Evolutionary conservation across 1,140 invertebrate genomes (phyloP), one percentile per base, ranked within the genome.

Genomic region (Matsumurasca onukii): DNA sequence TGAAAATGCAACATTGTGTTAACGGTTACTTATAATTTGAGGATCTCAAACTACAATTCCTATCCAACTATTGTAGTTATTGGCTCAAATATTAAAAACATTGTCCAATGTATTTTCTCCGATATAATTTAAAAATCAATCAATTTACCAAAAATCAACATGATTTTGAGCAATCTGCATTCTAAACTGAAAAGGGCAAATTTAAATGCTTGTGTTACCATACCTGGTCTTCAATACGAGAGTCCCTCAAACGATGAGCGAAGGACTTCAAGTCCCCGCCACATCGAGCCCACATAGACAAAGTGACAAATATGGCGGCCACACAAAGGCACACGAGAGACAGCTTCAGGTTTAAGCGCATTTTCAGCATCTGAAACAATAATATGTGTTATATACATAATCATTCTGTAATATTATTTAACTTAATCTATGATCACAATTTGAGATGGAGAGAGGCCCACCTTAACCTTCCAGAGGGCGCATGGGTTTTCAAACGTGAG

Each of bases 261-360:
- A 71, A 68, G 27, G 70, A 59, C 17, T 64, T 49, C 1, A 74
- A 67, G 20, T 72, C 71, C 48, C 82, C 80, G 3, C 82, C 81
- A 76, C 85, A 86, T 61, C 81, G 77, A 67, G 80, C 83, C 79
- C 84, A 86, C n/a, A 85, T 76, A 15, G 82, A 79, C 31, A 85
- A 66, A 22, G 82, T 82, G 25, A 83, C 81, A 34, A 83, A 74
- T 61, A 82, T 76, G 1, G 82, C 80, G 2, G 80, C 75, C 45
- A 80, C 72, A 51, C 80, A 80, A 25, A 85, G 74, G 67, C 81
- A 75, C 57, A 84, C 70, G 49, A 86, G 72, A 15, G 82, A 77
- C 27, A 82, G 77, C 78, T 85, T 86, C 31, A 85, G 75, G 75
- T 86, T 86, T 13, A 86, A 74, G 48, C 85, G 79, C 82, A 86